Percentiles rank a stretch among this genome's conserved stretches.
phyloP scores from a whole-genome alignment of 2,888 invertebrate genomes.

The Epirrhoe alternata region DNA sequence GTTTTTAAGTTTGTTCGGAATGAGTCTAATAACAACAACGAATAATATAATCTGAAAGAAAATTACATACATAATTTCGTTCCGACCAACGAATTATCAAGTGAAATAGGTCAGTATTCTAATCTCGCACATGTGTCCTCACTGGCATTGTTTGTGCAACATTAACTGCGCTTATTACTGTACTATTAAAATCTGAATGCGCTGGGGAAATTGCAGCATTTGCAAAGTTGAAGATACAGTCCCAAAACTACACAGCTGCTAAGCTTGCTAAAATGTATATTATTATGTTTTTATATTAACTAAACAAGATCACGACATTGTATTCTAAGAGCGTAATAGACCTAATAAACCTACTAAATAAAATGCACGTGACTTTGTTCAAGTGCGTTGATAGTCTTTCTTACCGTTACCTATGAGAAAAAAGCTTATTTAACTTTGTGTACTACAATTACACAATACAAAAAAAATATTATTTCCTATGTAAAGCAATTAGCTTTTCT shows the following conservation, averaged over 20 bases:
- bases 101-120: slow-evolving; percentile 35
- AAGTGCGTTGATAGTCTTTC: too few species aligned
- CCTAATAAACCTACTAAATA: too few species aligned
- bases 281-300: not conserved
- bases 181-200: slow-evolving; percentile 46
- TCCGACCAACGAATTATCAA: slow-evolving; percentile 20
- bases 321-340: too few species aligned
- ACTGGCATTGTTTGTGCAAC: slow-evolving; percentile 41
- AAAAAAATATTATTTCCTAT: too few species aligned
- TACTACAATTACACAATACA: too few species aligned
- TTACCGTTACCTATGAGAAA: too few species aligned
- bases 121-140: slow-evolving; percentile 38
- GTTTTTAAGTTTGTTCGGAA: too few species aligned
- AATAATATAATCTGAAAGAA: not conserved
- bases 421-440: too few species aligned
- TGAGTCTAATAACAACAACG: not conserved
- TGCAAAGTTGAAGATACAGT: slow-evolving; percentile 6
- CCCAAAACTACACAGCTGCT: not conserved
- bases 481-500: too few species aligned
- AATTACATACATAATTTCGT: slow-evolving; percentile 1
- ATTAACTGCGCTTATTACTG: slow-evolving; percentile 51
- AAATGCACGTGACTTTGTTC: too few species aligned
- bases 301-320: too few species aligned
- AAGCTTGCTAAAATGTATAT: not conserved
- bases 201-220: slow-evolving; percentile 22